A percentile compares a stretch with the other conserved stretches of the same genome.
phyloP scores from a whole-genome alignment of 64 coral and sea anemone species.

The Pachyseris speciosa region DNA sequence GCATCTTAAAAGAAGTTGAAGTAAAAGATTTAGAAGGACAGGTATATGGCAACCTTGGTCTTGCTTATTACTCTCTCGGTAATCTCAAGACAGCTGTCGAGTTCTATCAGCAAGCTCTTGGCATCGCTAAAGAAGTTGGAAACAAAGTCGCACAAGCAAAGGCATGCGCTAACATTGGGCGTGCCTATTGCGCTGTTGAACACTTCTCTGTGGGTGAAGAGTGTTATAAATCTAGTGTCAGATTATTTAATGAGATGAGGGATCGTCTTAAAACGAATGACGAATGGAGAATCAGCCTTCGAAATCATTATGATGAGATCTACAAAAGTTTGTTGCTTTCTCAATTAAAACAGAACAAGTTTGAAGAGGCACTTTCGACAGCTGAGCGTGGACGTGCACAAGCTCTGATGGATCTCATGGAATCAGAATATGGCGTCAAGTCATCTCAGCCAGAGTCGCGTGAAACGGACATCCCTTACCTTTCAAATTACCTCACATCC shows the following conservation, averaged over 20 bases:
- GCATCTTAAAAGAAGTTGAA: neutral
- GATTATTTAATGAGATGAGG: neutral
- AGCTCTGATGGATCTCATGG: too few relatives aligned
- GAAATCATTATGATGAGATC: neutral
- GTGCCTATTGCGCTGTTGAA: neutral
- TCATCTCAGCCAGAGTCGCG: too few relatives aligned
- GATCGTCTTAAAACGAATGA: neutral
- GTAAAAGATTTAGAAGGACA: neutral
- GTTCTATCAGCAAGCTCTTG: too few relatives aligned
- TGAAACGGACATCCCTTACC: neutral
- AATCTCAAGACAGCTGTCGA: too few relatives aligned
- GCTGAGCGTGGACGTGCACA: too few relatives aligned
- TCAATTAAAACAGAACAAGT: neutral
- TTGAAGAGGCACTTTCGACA: too few relatives aligned
- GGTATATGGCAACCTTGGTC: slow-evolving; percentile 34
- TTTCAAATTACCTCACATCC: too few relatives aligned
- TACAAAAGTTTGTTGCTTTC: neutral
- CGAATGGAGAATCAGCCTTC: neutral
- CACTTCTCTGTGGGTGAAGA: neutral
- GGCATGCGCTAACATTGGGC: neutral
- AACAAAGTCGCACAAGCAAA: neutral
- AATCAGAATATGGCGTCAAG: too few relatives aligned
- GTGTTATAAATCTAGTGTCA: neutral
- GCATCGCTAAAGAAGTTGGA: too few relatives aligned
- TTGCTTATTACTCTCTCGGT: slow-evolving; percentile 8